These are phyloP conservation scores for Leptobrachium ailaonicum DNA, from an alignment of 2,113 vertebrate species.

Conservation along the genomic window DNA sequence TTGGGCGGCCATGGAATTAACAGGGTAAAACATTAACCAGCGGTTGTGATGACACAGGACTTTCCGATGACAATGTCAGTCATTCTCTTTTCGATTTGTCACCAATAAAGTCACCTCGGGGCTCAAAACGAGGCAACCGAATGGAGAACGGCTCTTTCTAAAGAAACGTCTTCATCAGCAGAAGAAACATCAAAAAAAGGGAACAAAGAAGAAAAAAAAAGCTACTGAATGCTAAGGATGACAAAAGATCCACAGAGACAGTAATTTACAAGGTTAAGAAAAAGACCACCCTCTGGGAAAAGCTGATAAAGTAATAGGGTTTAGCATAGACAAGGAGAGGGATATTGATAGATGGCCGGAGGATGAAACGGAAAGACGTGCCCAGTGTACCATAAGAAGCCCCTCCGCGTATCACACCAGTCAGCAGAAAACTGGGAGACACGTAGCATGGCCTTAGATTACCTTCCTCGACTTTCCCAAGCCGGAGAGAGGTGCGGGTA, in stretches of 20 bases:
- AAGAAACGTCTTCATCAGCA: conserved; percentile 3
- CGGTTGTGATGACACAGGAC: no score
- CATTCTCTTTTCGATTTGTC: no score
- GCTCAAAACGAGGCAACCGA: no score
- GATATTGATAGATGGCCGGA: conserved; percentile 80
- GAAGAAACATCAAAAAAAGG: not conserved
- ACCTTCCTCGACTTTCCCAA: conserved; percentile 65
- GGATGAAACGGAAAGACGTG: conserved; percentile 73
- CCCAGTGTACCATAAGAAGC: conserved; percentile 76
- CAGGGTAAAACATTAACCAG: no score
- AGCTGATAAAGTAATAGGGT: conserved; percentile 62
- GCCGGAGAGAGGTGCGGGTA: conserved; percentile 57
- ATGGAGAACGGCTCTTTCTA: no score
- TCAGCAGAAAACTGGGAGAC: conserved; percentile 75
- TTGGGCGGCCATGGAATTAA: no score
- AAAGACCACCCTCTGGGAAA: conserved; percentile 72
- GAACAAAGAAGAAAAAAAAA: conserved; percentile 11
- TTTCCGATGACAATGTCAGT: no score
- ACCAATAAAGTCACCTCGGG: no score
- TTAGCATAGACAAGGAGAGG: conserved; percentile 61
- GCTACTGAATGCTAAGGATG: conserved; percentile 59
- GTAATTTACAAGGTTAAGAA: conserved; percentile 80
- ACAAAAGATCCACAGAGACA: conserved; percentile 61
- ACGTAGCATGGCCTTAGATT: conserved; percentile 68
- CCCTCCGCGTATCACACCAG: conserved; percentile 61